These are phyloP conservation scores for Limenitis arthemis DNA, from an alignment of 2,888 invertebrate species.

Conservation along the genomic window DNA sequence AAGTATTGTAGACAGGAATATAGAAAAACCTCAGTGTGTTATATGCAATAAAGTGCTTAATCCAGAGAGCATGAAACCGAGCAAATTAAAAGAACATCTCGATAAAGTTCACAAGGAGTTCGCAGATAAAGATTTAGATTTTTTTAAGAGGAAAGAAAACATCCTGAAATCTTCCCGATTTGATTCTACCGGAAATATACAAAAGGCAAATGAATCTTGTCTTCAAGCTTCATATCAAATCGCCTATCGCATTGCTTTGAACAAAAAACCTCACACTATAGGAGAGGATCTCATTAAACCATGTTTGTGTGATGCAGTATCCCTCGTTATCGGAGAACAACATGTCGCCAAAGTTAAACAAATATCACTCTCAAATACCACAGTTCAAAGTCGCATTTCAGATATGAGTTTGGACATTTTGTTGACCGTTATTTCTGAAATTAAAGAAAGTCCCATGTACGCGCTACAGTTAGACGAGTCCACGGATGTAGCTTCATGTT, in stretches of 20 bases:
- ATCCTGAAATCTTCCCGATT: constrained; percentile 19
- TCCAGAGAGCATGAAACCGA: constrained; percentile 27
- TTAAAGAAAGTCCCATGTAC: constrained; percentile 23
- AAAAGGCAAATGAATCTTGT: constrained; percentile 14
- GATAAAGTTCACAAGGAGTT: constrained; percentile 23
- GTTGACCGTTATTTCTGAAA: too few species aligned
- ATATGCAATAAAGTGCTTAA: constrained; percentile 26
- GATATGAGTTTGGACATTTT: too few species aligned
- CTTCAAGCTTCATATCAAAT: constrained; percentile 25
- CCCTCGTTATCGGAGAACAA: constrained; percentile 21
- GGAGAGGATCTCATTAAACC: constrained; percentile 22
- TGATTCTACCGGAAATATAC: constrained; percentile 16
- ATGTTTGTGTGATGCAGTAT: constrained; percentile 24
- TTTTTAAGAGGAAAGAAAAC: constrained; percentile 21
- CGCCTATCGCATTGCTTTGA: constrained; percentile 9
- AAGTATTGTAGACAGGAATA: constrained; percentile 22
- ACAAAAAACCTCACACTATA: too few species aligned
- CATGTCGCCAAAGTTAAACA: constrained; percentile 22
- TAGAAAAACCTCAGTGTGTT: constrained; percentile 26
- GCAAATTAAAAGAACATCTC: constrained; percentile 27
- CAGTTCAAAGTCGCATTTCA: constrained; percentile 13
- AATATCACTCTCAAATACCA: constrained; percentile 23
- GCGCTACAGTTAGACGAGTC: too few species aligned
- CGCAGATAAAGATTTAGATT: constrained; percentile 3
- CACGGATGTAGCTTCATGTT: constrained; percentile 27